Percentiles rank a stretch among this genome's conserved stretches.
phyloP scores from a whole-genome alignment of 2,113 vertebrate species.

The Scatophagus argus region DNA sequence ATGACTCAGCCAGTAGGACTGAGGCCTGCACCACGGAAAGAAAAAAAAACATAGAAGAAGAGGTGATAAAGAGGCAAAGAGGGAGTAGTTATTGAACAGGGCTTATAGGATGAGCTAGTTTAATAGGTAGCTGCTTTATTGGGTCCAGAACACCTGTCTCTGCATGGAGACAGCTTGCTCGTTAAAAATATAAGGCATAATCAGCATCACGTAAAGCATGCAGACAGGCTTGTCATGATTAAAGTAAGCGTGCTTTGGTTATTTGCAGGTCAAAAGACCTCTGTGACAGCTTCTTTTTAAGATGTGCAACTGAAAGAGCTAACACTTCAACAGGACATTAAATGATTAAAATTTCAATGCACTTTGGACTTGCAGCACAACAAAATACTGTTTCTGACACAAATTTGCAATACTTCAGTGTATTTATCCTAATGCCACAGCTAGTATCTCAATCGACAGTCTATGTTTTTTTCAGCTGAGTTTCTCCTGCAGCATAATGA shows the following conservation, averaged over 20 bases:
- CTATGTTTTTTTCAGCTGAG: background rate
- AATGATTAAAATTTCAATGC: background rate
- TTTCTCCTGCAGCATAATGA: background rate
- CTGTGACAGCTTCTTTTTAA: background rate
- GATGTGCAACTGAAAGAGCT: background rate
- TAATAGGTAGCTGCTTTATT: slow-evolving; percentile 37
- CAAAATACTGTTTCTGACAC: background rate
- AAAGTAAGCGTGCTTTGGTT: slow-evolving; percentile 10
- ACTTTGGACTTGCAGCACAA: background rate
- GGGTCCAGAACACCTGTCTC: slow-evolving; percentile 28
- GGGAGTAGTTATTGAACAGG: slow-evolving; percentile 32
- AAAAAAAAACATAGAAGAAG: background rate
- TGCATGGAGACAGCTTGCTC: slow-evolving; percentile 47
- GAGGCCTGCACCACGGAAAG: slow-evolving; percentile 82
- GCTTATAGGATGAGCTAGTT: slow-evolving; percentile 31
- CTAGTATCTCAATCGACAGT: background rate
- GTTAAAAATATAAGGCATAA: slow-evolving; percentile 39
- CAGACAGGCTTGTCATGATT: background rate
- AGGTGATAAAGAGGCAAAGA: background rate
- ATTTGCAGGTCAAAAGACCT: slow-evolving; percentile 24
- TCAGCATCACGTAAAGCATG: slow-evolving; percentile 7
- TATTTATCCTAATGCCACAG: background rate
- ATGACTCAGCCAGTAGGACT: slow-evolving; percentile 92
- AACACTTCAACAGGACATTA: background rate
- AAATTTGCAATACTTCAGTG: no score